Conservation (phyloP, 2,888 invertebrate genomes). For the Tachina fera region DNA sequence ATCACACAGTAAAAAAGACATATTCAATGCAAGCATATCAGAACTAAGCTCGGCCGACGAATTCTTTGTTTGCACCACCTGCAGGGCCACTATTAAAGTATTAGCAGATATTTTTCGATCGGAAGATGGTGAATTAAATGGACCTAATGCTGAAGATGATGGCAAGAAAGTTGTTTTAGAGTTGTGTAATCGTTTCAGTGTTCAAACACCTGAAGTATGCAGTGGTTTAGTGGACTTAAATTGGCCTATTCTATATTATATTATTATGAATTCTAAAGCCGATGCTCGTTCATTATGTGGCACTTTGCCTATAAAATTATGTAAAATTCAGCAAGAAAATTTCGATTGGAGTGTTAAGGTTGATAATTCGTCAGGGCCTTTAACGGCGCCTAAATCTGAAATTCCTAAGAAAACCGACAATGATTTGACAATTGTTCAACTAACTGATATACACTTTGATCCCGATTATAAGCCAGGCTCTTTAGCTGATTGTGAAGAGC, state of each 20-base stretch:
- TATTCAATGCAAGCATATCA: constrained; percentile 75
- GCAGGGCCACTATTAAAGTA: constrained; percentile 77
- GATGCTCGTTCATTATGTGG: constrained; percentile 83
- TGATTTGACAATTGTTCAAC: constrained; percentile 78
- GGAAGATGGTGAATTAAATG: constrained; percentile 83
- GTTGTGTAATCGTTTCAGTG: constrained; percentile 85
- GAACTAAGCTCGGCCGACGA: constrained; percentile 76
- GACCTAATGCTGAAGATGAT: constrained; percentile 74
- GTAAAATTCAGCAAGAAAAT: constrained; percentile 75
- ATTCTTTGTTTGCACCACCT: constrained; percentile 78
- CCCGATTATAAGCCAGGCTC: constrained; percentile 87
- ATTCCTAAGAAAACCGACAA: constrained; percentile 73
- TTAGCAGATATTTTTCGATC: constrained; percentile 82
- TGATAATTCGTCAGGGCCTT: constrained; percentile 72
- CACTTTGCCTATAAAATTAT: constrained; percentile 78
- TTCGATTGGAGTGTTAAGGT: constrained; percentile 77
- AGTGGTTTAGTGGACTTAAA: constrained; percentile 86
- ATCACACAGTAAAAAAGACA: constrained; percentile 74
- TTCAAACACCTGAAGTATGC: constrained; percentile 86
- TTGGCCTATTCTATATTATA: constrained; percentile 86
- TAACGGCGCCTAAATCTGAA: constrained; percentile 76
- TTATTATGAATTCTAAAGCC: constrained; percentile 83
- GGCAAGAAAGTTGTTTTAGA: constrained; percentile 82
- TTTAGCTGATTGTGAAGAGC: constrained; percentile 88
- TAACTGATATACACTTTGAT: constrained; percentile 89